A percentile compares a stretch with the other conserved stretches of the same genome.
phyloP scores from a whole-genome alignment of 2,113 vertebrate genomes.

The Chamaetylas fuelleborni region DNA sequence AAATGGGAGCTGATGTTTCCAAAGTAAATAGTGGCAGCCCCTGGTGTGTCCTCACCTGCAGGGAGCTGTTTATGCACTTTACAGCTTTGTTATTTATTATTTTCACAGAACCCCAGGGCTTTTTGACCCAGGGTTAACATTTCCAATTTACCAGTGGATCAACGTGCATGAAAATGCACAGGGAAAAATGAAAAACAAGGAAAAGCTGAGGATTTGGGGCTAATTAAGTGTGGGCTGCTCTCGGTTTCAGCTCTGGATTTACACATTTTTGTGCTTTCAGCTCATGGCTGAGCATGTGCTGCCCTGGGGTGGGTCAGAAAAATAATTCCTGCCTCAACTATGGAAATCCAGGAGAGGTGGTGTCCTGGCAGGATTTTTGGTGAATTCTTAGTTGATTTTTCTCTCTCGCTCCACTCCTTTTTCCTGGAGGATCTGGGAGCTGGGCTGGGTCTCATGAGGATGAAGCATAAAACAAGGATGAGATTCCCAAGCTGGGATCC shows the following conservation, averaged over 20 bases:
- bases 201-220: neutral
- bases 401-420: fast-evolving
- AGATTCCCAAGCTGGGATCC: too few species aligned
- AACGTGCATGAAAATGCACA: neutral
- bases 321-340: neutral
- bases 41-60: neutral
- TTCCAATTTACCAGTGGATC: neutral
- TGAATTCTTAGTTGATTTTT: neutral
- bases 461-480: neutral
- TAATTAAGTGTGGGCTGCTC: neutral
- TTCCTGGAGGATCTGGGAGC: neutral
- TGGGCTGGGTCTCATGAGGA: fast-evolving
- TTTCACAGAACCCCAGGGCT: neutral
- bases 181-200: neutral
- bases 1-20: neutral
- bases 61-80: neutral
- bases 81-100: neutral
- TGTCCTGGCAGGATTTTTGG: neutral
- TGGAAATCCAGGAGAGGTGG: neutral
- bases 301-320: neutral
- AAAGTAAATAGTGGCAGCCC: neutral
- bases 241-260: neutral
- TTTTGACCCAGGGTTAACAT: neutral
- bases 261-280: neutral
- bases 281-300: fast-evolving